These are phyloP conservation scores for Eustalomyia histrio DNA, from an alignment of 2,888 invertebrate species.

Conservation along the genomic window DNA sequence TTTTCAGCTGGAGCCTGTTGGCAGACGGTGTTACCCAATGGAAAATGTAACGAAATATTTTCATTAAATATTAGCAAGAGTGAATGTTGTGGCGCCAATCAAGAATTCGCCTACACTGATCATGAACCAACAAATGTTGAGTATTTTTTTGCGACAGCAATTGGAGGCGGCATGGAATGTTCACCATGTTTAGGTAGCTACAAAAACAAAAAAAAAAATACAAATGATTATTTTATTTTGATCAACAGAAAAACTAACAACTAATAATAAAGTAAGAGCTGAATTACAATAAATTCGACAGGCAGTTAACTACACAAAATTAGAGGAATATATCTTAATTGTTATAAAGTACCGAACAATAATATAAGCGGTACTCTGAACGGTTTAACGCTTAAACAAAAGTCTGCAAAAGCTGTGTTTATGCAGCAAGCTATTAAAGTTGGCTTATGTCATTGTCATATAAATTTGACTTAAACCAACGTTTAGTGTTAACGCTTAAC, in stretches of 20 bases:
- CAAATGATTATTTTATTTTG: not conserved
- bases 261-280: not conserved
- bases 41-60: slow-evolving; percentile 90
- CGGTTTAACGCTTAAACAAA: no score
- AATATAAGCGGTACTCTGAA: no score
- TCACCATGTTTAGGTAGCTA: slow-evolving; percentile 77
- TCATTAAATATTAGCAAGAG: slow-evolving; percentile 87
- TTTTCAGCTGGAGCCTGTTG: slow-evolving; percentile 89
- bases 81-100: slow-evolving; percentile 85
- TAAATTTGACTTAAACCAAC: no score
- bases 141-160: slow-evolving; percentile 78
- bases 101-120: slow-evolving; percentile 78
- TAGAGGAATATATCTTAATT: not conserved
- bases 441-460: no score
- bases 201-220: not conserved
- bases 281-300: not conserved
- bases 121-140: slow-evolving; percentile 78
- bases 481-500: no score
- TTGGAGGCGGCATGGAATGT: slow-evolving; percentile 78
- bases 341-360: no score
- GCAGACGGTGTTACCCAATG: slow-evolving; percentile 89
- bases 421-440: no score
- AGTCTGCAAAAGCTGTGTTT: no score
- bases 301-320: not conserved
- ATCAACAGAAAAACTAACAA: not conserved